Evolutionary conservation across 2,113 vertebrate genomes (phyloP), one percentile per base, ranked within the genome.

Genomic region (Sterrhoptilus dennistouni): DNA sequence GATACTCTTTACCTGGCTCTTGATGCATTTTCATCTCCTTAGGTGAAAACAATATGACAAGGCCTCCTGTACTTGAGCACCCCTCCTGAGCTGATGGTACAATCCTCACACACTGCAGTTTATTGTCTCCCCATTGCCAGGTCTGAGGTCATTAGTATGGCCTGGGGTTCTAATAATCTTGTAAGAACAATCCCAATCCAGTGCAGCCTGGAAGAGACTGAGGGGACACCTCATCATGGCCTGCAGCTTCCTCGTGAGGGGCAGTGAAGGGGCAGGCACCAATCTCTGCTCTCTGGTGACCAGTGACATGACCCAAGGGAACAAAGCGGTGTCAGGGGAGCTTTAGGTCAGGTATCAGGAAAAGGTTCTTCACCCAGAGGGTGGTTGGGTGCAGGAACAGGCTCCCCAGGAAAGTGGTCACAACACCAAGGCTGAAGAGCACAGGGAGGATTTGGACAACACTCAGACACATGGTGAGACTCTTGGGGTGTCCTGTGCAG

Each of bases 1-100:
- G 76, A 75, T 87, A n/a, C 72, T 85, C 74, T 33, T 72, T 87
- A 90, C 64, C 88, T 77, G 56, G 63, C 50, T 80, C 33, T 80
- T 93, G 91, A 93, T 89, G 83, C 63, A 87, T 11, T 92, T 94
- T 92, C 90, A 85, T 94, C 88, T 90, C 47, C 2, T 78, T 84
- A 59, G 53, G 42, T 87, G 81, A 68, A 28, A 87, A 69, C 12
- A 28, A 42, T n/a, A 27, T 31, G 31, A 36, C 31, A 65, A 72
- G 28, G 25, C 25, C 83, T 77, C 47, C 14, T 31, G n/a, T 20
- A 60, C 69, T 87, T 75, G 50, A 85, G 53, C 53, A 89, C 77
- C 40, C 40, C 75, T 82, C n/a, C 65, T 23, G 65, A 90, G 38
- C 23, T 8, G 1, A 27, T 9, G 25, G 24, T 63, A 50, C 36